Conservation (phyloP, 2,888 invertebrate species). For the Cordilura impudica region DNA sequence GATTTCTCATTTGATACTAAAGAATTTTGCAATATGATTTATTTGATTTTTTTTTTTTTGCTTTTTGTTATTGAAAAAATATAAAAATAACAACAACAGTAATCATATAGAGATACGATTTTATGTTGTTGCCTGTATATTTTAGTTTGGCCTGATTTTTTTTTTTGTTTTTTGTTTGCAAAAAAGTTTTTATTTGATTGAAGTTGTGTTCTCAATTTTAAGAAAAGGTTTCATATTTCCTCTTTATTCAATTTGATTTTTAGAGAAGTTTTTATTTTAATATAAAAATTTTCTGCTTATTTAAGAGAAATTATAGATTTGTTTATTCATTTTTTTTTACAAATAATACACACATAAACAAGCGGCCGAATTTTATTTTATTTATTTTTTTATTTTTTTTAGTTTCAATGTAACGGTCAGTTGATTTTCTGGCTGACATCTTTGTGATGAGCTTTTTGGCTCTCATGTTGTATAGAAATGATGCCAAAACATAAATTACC, state of each 20-base stretch:
- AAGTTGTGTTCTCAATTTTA: conserved; percentile 2
- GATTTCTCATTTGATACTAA: conserved; percentile 59
- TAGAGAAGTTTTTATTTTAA: neutral
- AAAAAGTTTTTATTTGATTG: conserved; percentile 26
- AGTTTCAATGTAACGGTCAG: conserved; percentile 53
- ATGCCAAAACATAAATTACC: conserved; percentile 58
- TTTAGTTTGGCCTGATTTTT: conserved; percentile 49
- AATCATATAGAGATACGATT: neutral
- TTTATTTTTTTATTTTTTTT: too few species aligned
- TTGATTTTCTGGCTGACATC: conserved; percentile 53
- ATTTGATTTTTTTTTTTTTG: neutral
- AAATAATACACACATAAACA: neutral
- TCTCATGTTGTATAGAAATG: conserved; percentile 42
- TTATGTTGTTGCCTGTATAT: neutral
- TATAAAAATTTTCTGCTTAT: neutral
- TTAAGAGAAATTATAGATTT: neutral
- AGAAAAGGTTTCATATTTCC: conserved; percentile 15
- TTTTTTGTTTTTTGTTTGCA: conserved; percentile 4
- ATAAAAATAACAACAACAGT: neutral
- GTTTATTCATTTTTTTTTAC: neutral
- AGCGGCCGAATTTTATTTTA: neutral
- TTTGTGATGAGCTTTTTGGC: conserved; percentile 58
- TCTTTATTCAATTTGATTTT: neutral
- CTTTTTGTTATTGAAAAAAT: neutral
- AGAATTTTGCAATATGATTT: conserved; percentile 63